Conservation (phyloP, 2,888 invertebrate species). For the Xanthia togata region DNA sequence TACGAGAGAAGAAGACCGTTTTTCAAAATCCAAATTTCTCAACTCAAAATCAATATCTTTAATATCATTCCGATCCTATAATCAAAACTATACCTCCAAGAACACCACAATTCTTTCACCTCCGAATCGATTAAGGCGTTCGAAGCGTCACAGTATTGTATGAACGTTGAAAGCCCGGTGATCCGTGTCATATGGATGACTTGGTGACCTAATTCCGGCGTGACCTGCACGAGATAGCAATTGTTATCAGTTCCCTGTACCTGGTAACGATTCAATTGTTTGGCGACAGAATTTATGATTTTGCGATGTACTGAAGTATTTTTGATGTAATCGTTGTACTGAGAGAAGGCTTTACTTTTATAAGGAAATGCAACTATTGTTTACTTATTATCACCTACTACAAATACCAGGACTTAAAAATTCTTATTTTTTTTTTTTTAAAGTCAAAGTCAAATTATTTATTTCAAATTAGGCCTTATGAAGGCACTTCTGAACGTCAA, state of each 20-base stretch:
- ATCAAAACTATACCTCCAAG: slow-evolving; percentile 16
- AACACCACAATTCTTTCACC: slow-evolving; percentile 28
- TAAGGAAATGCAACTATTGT: not conserved
- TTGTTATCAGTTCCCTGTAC: slow-evolving; percentile 48
- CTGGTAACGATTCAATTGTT: slow-evolving; percentile 3
- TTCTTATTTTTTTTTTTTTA: too few species aligned
- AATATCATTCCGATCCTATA: not conserved
- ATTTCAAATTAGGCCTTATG: too few species aligned
- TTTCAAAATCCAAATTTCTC: not conserved
- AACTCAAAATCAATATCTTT: not conserved
- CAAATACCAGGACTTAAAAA: not conserved
- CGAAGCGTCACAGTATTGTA: slow-evolving; percentile 43
- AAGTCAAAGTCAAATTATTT: too few species aligned
- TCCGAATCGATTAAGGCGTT: slow-evolving; percentile 43
- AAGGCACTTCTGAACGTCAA: too few species aligned
- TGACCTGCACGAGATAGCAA: slow-evolving; percentile 55
- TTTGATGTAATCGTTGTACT: not conserved
- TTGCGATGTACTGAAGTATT: not conserved
- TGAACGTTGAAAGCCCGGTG: slow-evolving; percentile 27
- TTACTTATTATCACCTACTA: not conserved
- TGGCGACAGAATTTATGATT: slow-evolving; percentile 3
- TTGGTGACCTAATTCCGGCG: slow-evolving; percentile 57
- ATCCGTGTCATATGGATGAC: slow-evolving; percentile 47
- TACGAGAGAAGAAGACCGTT: not conserved
- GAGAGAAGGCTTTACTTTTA: not conserved